Conservation (phyloP, 2,797 vertebrate genomes). For the Rousettus madagascariensis region DNA sequence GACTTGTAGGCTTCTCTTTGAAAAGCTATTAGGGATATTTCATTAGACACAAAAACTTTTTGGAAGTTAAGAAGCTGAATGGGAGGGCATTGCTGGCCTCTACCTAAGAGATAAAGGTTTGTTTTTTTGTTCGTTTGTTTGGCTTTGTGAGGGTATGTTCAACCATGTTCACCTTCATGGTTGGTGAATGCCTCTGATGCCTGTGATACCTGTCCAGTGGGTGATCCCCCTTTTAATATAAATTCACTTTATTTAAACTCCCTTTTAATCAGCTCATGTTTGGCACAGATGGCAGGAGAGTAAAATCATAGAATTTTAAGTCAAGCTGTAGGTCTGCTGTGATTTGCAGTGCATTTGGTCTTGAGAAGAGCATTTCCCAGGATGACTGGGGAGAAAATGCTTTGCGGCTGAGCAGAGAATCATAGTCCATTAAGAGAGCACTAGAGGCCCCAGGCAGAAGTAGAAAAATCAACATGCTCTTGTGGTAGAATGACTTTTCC, state of each 20-base stretch:
- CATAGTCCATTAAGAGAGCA: not conserved
- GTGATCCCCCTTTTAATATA: not conserved
- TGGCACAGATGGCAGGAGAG: not conserved
- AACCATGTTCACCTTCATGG: not conserved
- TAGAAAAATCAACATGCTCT: not conserved
- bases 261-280: constrained; percentile 11
- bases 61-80: not conserved
- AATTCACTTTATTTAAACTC: constrained; percentile 13
- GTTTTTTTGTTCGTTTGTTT: not conserved
- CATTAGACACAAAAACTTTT: not conserved
- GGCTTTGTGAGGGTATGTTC: not conserved
- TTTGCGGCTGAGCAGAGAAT: constrained; percentile 47
- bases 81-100: not conserved
- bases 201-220: not conserved
- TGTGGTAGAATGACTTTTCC: constrained; percentile 36
- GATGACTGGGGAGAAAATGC: constrained; percentile 32
- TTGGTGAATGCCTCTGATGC: not conserved
- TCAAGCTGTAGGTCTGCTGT: not conserved
- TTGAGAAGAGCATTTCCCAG: constrained; percentile 23
- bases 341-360: not conserved
- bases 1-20: not conserved
- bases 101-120: not conserved
- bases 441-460: not conserved
- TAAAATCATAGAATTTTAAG: not conserved
- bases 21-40: not conserved